Conservation (phyloP, 2,113 vertebrate species). For the Athene cunicularia region DNA sequence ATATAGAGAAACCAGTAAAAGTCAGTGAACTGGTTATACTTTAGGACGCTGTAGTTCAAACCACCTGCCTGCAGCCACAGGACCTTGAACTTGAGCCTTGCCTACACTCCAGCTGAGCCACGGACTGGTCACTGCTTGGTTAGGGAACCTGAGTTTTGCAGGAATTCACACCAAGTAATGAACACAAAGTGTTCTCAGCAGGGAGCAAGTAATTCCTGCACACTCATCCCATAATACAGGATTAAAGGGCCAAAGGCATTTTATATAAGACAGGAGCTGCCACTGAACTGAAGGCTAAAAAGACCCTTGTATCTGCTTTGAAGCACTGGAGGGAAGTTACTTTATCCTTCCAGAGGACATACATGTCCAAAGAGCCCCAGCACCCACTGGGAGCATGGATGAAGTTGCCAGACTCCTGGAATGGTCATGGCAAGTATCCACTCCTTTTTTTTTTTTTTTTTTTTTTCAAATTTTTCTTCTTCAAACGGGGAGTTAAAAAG, state of each 20-base stretch:
- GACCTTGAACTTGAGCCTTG: accelerated
- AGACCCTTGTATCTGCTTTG: neutral
- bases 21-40: accelerated
- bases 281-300: neutral
- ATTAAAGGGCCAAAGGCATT: neutral
- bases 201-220: neutral
- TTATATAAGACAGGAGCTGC: neutral
- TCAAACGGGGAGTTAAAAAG: neutral
- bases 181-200: accelerated
- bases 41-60: neutral
- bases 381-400: neutral
- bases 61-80: neutral
- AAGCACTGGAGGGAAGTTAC: neutral
- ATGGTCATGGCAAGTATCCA: accelerated
- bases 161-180: neutral
- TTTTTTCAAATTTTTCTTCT: neutral
- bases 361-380: neutral
- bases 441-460: too few relatives aligned
- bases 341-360: neutral
- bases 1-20: accelerated
- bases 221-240: accelerated
- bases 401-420: neutral
- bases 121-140: accelerated
- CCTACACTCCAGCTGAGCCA: accelerated
- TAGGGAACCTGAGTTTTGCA: accelerated